phyloP scores from a whole-genome alignment of 2,797 vertebrate species.

The Neomorphus geoffroyi region DNA sequence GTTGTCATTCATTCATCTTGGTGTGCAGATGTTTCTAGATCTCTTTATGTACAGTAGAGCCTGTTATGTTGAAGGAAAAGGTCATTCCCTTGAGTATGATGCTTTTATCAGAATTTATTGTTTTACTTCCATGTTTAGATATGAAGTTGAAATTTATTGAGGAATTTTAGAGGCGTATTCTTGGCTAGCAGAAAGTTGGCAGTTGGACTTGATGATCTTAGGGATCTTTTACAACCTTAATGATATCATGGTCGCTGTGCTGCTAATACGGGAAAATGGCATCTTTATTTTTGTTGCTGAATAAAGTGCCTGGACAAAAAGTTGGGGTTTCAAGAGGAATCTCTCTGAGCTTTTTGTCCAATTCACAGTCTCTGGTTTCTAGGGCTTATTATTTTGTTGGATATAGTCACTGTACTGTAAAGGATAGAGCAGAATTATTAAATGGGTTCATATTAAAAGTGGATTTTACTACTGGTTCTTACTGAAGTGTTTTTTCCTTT shows the following conservation, averaged over 20 bases:
- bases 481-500: slow-evolving; percentile 64
- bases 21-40: background rate
- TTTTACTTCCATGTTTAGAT: background rate
- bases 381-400: background rate
- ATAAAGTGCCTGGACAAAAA: background rate
- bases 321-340: background rate
- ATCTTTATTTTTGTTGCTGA: background rate
- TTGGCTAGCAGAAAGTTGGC: background rate
- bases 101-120: background rate
- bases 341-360: background rate
- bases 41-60: background rate
- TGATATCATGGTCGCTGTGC: background rate
- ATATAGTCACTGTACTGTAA: background rate
- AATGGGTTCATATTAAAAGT: background rate
- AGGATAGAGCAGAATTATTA: background rate
- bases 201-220: too few relatives aligned
- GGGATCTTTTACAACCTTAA: too few relatives aligned
- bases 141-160: background rate
- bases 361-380: background rate
- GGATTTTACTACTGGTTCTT: slow-evolving; percentile 2
- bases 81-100: background rate
- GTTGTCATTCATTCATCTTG: background rate
- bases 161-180: background rate
- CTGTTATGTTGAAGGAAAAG: background rate
- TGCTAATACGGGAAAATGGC: background rate